Base-by-base conservation (phyloP, 2,797 vertebrate genomes). In the Tokudaia muenninki region DNA sequence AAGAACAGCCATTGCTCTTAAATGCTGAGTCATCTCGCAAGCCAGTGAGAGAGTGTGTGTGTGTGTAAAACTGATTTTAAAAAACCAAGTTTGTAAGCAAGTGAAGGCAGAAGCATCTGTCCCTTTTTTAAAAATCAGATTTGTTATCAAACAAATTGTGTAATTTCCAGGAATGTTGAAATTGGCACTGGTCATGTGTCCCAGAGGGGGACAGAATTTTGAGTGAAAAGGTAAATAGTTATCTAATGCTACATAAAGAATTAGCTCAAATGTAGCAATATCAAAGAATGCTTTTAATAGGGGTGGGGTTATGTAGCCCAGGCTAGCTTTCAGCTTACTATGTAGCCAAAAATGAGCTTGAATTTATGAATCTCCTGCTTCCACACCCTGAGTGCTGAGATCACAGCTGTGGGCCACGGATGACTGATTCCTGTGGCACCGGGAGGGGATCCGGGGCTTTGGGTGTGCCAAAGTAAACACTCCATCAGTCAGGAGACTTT, bases 71-170 rank as follows among this genome's bases (percentile, higher is more conserved):
- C 74, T 70, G 50, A 89, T 57, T 83, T 92, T 80, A 83, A 90
- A 93, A 63, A 94, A 88, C 1, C 19, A 89, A n/a, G 34, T 84
- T 41, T 22, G 78, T 84, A 74, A 83, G 86, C 55, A 94, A 95
- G 86, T 91, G 22, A 37, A 59, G 9, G 37, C 22, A 59, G 19
- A 78, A 81, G 80, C 12, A 5, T 82, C 1, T 47, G 10, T 74
- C 50, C 74, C 70, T 93, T 92, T 37, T 90, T n/a, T 50, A 70
- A 55, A 63, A 26, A 26, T 52, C 22, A 72, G 31, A 72, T 83
- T 47, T 77, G 57, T 79, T 61, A 91, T n/a, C 59, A 90, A 87
- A 92, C 29, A 78, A 80, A 75, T 13, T 82, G 59, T 9, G 31
- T 75, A 44, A 70, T 77, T 77, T 84, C 44, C 14, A 37, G 41